Evolutionary conservation across 2,888 invertebrate species (phyloP).

Genomic region (Tipula unca): DNA sequence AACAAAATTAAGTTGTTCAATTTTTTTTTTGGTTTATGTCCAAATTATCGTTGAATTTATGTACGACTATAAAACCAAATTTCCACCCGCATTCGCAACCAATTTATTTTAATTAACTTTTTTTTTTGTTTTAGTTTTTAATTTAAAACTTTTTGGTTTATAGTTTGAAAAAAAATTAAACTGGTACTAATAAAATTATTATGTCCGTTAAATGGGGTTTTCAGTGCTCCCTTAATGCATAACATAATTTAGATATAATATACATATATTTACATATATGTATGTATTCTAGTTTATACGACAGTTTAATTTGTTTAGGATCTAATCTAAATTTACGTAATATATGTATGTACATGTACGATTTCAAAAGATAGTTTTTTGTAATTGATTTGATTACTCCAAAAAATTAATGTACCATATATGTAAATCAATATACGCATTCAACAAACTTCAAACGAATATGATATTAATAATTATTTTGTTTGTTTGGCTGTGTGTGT

Average conservation of each 20-base stretch:
- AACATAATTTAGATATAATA: too few relatives aligned
- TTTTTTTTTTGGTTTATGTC: background rate
- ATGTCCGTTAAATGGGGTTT: background rate
- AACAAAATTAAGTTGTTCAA: background rate
- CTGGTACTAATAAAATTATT: background rate
- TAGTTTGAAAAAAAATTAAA: background rate
- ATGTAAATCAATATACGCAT: background rate
- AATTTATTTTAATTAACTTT: conserved; percentile 14
- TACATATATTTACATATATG: background rate
- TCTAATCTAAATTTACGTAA: background rate
- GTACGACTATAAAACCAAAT: background rate
- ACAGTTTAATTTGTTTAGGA: background rate
- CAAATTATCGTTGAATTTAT: conserved; percentile 1
- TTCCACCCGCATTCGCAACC: background rate
- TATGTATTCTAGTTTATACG: too few relatives aligned
- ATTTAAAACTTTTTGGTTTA: background rate
- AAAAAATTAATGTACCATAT: background rate
- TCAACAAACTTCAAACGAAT: background rate
- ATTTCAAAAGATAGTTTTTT: background rate
- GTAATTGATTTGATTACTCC: background rate
- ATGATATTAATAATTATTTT: background rate
- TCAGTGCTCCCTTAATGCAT: background rate
- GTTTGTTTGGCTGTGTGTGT: background rate
- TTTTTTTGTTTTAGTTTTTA: background rate
- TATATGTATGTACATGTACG: background rate